A percentile compares a stretch with the other conserved stretches of the same genome.
phyloP scores from a whole-genome alignment of 1,140 invertebrate genomes.

The Drosophila mauritiana region DNA sequence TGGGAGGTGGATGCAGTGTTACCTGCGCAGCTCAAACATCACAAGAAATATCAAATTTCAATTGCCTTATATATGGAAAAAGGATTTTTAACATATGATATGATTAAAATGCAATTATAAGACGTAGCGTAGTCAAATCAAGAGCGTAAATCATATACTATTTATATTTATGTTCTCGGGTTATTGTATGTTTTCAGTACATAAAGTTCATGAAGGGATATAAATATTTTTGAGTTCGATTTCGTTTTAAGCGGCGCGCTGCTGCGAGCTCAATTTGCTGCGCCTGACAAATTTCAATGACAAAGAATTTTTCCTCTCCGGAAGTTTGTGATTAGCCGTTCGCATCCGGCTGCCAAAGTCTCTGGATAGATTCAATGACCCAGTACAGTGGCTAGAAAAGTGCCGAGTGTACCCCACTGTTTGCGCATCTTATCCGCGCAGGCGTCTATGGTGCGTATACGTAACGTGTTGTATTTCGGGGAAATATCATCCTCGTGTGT shows the following conservation, averaged over 20 bases:
- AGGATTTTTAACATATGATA: no score
- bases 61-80: no score
- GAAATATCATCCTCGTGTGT: conserved; percentile 7
- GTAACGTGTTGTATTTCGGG: conserved; percentile 49
- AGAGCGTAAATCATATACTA: no score
- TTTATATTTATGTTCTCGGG: no score
- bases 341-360: conserved; percentile 56
- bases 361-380: conserved; percentile 63
- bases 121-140: no score
- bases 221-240: conserved; percentile 56
- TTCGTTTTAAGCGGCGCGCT: conserved; percentile 44
- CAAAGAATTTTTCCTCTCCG: conserved; percentile 81
- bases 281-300: conserved; percentile 77
- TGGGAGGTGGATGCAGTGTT: no score
- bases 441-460: conserved; percentile 71
- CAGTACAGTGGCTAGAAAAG: conserved; percentile 1
- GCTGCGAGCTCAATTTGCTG: conserved; percentile 76
- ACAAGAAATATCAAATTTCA: no score
- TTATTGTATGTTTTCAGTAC: no score
- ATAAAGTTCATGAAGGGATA: conserved; percentile 1
- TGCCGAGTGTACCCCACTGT: background rate
- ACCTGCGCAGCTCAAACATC: no score
- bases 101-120: no score
- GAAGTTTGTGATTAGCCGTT: conserved; percentile 82
- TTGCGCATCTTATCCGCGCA: conserved; percentile 74